Percentiles rank a stretch among this genome's conserved stretches.
Conservation (phyloP, 1,140 invertebrate species). For the Drosophila kanapiae region DNA sequence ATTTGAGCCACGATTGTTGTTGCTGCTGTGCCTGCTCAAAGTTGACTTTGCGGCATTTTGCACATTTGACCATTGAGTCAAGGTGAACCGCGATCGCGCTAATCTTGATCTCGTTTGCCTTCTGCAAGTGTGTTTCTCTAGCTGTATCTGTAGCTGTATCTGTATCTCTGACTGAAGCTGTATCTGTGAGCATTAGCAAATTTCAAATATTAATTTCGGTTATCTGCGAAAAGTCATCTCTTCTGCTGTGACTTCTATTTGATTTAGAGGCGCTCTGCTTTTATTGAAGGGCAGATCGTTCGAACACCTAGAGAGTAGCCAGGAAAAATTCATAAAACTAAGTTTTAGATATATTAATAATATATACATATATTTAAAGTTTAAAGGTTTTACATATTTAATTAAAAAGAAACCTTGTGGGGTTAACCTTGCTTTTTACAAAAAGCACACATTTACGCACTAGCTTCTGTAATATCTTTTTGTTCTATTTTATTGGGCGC, state of each 20-base stretch:
- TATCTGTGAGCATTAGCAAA: slow-evolving; percentile 41
- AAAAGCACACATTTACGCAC: not conserved
- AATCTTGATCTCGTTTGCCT: slow-evolving; percentile 82
- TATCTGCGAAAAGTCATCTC: slow-evolving; percentile 68
- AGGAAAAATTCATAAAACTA: not conserved
- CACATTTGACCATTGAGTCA: slow-evolving; percentile 83
- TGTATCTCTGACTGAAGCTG: slow-evolving; percentile 9
- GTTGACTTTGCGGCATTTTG: slow-evolving; percentile 69
- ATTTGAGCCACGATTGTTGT: slow-evolving; percentile 39
- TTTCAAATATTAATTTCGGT: slow-evolving; percentile 48
- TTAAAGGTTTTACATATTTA: not conserved
- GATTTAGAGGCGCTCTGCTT: slow-evolving; percentile 28
- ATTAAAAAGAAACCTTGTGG: not conserved
- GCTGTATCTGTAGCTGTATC: slow-evolving; percentile 14
- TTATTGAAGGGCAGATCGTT: slow-evolving; percentile 56
- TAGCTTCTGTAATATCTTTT: not conserved
- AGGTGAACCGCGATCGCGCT: slow-evolving; percentile 73
- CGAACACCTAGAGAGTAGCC: not conserved
- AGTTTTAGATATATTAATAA: not conserved
- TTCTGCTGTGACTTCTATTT: slow-evolving; percentile 37
- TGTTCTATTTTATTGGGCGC: not conserved
- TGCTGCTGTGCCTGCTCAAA: slow-evolving; percentile 42
- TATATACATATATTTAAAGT: not conserved
- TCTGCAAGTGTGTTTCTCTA: slow-evolving; percentile 59
- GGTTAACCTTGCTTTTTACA: not conserved